Evolutionary conservation across 2,888 invertebrate species (phyloP).

Genomic region (Hirtodrosophila cameraria): DNA sequence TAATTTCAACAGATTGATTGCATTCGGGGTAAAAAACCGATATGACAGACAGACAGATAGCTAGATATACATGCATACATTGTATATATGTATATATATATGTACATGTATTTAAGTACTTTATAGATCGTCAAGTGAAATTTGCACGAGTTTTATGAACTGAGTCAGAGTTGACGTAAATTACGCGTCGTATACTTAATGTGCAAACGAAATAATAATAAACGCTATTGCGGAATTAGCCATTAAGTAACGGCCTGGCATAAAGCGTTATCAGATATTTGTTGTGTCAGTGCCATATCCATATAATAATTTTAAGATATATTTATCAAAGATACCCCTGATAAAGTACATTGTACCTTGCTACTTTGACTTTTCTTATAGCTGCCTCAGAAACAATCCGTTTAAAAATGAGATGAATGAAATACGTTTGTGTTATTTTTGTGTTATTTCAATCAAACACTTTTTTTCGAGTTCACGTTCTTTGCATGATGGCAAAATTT

Average conservation of each 20-base stretch:
- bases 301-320: background rate
- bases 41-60: background rate
- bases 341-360: too few relatives aligned
- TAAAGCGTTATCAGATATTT: slow-evolving; percentile 1
- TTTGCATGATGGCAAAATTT: too few relatives aligned
- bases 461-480: too few relatives aligned
- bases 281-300: background rate
- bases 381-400: too few relatives aligned
- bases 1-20: too few relatives aligned
- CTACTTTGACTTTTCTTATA: too few relatives aligned
- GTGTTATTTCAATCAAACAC: too few relatives aligned
- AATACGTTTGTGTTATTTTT: too few relatives aligned
- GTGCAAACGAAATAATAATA: slow-evolving; percentile 1
- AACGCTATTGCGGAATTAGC: background rate
- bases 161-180: background rate
- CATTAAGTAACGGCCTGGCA: background rate
- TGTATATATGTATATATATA: too few relatives aligned
- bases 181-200: slow-evolving; percentile 24
- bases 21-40: too few relatives aligned
- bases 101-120: too few relatives aligned
- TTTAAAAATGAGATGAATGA: too few relatives aligned
- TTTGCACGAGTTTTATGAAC: background rate
- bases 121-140: background rate
- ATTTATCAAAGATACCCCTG: background rate
- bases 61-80: background rate